Conservation (phyloP, 2,113 vertebrate species). For the Ifrita kowaldi region DNA sequence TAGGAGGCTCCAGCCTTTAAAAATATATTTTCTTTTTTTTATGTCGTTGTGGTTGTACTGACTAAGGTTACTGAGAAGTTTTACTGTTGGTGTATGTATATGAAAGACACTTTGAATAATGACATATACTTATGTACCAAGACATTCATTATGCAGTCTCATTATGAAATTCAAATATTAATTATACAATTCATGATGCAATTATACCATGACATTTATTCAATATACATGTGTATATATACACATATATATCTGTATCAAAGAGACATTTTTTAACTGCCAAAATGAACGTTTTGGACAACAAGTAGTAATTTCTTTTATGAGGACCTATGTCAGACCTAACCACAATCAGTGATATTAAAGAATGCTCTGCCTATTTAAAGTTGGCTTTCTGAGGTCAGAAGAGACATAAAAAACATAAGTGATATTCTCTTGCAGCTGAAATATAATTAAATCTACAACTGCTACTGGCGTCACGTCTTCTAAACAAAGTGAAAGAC, state of each 20-base stretch:
- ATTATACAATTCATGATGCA: background rate
- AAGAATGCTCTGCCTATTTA: background rate
- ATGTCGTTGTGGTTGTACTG: background rate
- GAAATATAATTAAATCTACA: conserved; percentile 19
- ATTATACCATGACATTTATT: background rate
- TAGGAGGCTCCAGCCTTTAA: background rate
- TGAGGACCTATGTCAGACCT: background rate
- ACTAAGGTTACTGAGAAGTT: background rate
- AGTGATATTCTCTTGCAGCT: background rate
- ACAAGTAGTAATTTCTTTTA: background rate
- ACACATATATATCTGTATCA: background rate
- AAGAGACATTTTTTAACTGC: background rate
- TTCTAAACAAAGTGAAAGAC: conserved; percentile 23
- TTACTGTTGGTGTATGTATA: background rate
- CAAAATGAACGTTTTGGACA: background rate
- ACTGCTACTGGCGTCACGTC: background rate
- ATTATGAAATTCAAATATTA: background rate
- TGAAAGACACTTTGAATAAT: background rate
- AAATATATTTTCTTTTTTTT: background rate
- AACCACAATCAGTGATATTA: background rate
- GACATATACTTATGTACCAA: background rate
- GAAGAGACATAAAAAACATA: background rate
- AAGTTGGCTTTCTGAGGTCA: background rate
- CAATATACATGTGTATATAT: background rate
- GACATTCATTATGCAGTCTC: background rate